Evolutionary conservation across 2,888 invertebrate genomes (phyloP), one percentile per base, ranked within the genome.

Genomic region (Anorthoa munda): DNA sequence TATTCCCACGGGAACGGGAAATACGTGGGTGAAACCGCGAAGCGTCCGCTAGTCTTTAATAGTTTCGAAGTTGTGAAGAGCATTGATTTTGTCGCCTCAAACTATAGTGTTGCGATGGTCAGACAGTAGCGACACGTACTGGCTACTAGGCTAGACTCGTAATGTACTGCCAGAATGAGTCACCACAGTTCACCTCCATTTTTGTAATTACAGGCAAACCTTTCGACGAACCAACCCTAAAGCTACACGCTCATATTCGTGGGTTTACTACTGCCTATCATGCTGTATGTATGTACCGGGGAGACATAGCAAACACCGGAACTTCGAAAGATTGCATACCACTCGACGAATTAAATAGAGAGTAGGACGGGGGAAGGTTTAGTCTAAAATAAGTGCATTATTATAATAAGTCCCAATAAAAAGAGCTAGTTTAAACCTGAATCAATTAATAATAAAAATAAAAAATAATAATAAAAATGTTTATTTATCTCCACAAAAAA

Each of bases 241-340:
- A 77, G 50, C 21, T 48, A 26, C 81, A 81, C 81, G 81, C 66
- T 59, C 66, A 55, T 50, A 50, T 66, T 69, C 11, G 21, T 67
- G 56, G 51, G 58, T 58, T 31, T 48, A 60, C 17, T 45, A 31
- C 17, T 45, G 23, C 26, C 9, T 50, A 31, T 18, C 39, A 56
- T 12, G 18, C 50, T 23, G 48, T 4, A 13, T 12, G 18, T n/a
- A 75, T 17, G n/a, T n/a, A n/a, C 17, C 12, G 26, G 18, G 2
- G 55, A 39, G 45, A 66, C 21, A 15, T 15, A 18, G 21, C 50
- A 23, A 50, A 68, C n/a, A 46, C 15, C 12, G 15, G 31, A 68
- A 48, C 11, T 50, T 45, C 4, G 13, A 46, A 39, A 23, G 17
- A 46, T 21, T 9, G 26, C 53, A 55, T 51, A 31, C 17, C 17